These are phyloP conservation scores for Oryzias celebensis DNA, from an alignment of 2,113 vertebrate species.

Conservation along the genomic window DNA sequence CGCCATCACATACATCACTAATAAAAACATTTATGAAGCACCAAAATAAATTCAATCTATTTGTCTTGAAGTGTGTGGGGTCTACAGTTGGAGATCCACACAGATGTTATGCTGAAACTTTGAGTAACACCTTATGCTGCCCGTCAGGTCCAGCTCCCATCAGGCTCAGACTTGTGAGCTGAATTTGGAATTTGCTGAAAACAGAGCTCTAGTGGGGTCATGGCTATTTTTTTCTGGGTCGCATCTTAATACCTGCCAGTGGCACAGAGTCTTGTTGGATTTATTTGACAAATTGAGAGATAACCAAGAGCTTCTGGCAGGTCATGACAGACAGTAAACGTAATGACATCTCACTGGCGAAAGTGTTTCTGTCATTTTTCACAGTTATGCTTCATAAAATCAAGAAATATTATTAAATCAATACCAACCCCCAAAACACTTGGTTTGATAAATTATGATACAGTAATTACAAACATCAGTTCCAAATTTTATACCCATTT, in stretches of 20 bases:
- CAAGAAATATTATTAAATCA: background rate
- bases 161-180: constrained; percentile 4
- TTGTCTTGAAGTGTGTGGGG: constrained; percentile 1
- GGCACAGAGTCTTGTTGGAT: constrained; percentile 29
- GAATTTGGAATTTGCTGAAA: constrained; percentile 18
- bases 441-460: background rate
- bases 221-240: constrained; percentile 26
- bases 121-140: constrained; percentile 25
- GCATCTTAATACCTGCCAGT: constrained; percentile 28
- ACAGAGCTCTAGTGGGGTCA: constrained; percentile 24
- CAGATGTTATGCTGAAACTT: constrained; percentile 17
- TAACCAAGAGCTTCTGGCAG: constrained; percentile 1
- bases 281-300: constrained; percentile 16
- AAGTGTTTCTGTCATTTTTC: background rate
- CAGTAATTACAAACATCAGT: background rate
- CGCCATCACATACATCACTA: background rate
- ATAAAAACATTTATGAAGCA: background rate
- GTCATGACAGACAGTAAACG: constrained; percentile 2
- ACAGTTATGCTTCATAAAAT: background rate
- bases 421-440: background rate
- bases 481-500: background rate
- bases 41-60: too few relatives aligned
- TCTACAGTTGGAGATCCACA: constrained; percentile 1
- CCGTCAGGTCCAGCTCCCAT: constrained; percentile 30
- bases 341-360: background rate